phyloP scores from a whole-genome alignment of 2,888 invertebrate species.

The Bellardia bayeri region DNA sequence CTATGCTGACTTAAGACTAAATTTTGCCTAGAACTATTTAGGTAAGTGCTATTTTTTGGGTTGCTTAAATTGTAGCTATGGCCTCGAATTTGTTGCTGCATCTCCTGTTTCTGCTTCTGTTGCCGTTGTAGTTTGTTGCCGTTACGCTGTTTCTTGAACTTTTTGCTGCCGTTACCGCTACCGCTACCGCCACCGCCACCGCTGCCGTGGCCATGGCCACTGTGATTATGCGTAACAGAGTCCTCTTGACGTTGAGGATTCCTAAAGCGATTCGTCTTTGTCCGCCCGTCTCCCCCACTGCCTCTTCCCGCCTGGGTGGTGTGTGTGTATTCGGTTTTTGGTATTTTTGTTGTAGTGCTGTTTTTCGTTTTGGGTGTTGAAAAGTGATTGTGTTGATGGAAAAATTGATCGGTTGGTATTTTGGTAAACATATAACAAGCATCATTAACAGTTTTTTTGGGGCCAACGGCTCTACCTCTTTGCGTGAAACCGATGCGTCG shows the following conservation, averaged over 20 bases:
- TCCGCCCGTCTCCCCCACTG: conserved; percentile 63
- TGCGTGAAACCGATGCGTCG: conserved; percentile 84
- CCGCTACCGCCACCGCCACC: conserved; percentile 60
- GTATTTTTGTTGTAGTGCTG: conserved; percentile 69
- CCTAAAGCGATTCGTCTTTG: conserved; percentile 57
- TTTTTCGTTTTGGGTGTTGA: conserved; percentile 62
- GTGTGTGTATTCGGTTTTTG: conserved; percentile 56
- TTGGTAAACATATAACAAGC: conserved; percentile 83
- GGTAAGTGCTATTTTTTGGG: conserved; percentile 73
- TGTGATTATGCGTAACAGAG: conserved; percentile 14
- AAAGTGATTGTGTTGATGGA: conserved; percentile 79
- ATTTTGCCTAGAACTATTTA: conserved; percentile 73
- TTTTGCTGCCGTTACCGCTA: conserved; percentile 73
- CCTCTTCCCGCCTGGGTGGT: conserved; percentile 50
- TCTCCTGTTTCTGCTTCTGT: conserved; percentile 73
- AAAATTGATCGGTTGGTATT: conserved; percentile 82
- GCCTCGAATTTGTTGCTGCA: conserved; percentile 74
- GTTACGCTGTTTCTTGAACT: conserved; percentile 73
- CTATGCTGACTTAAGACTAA: conserved; percentile 72
- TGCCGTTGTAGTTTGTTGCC: conserved; percentile 73
- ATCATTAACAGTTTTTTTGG: conserved; percentile 83
- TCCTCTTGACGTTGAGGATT: conserved; percentile 42
- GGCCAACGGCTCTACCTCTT: conserved; percentile 83
- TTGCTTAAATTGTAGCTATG: conserved; percentile 78
- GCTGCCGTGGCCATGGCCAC: conserved; percentile 25